phyloP scores from a whole-genome alignment of 2,797 vertebrate species.

The Sebastes alutus region DNA sequence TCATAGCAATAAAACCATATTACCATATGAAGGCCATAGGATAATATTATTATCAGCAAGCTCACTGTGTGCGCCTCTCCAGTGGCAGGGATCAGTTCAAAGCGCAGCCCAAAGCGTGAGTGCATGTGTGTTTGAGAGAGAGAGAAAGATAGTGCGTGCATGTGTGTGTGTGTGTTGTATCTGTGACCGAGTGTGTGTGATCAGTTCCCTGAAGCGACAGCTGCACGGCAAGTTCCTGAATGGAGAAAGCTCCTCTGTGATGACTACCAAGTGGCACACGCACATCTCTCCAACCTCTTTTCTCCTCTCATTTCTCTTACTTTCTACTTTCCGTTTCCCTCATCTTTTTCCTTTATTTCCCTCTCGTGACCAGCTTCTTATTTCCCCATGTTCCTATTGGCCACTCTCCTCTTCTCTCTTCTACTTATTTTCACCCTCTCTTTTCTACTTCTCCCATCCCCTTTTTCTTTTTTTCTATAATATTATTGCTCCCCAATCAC shows the following conservation, averaged over 20 bases:
- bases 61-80: slow-evolving; percentile 52
- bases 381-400: not conserved
- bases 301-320: slow-evolving; percentile 1
- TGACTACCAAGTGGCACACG: slow-evolving; percentile 70
- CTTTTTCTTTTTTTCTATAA: not conserved
- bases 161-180: slow-evolving; percentile 23
- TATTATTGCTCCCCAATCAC: slow-evolving; percentile 32
- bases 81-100: slow-evolving; percentile 69
- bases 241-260: slow-evolving; percentile 62
- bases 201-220: slow-evolving; percentile 75
- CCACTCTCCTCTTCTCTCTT: not conserved
- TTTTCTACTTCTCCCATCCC: not conserved
- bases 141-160: slow-evolving; percentile 10
- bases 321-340: not conserved
- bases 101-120: slow-evolving; percentile 61
- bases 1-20: slow-evolving; percentile 65
- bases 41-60: slow-evolving; percentile 71
- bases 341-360: not conserved
- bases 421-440: not conserved
- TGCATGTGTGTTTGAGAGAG: slow-evolving; percentile 9
- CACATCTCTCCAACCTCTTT: slow-evolving; percentile 11
- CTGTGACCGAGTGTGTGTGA: slow-evolving; percentile 53
- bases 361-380: not conserved
- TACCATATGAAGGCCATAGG: slow-evolving; percentile 74
- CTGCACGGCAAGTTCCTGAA: slow-evolving; percentile 75